phyloP scores from a whole-genome alignment of 2,113 vertebrate genomes.

The Anolis sagrei region DNA sequence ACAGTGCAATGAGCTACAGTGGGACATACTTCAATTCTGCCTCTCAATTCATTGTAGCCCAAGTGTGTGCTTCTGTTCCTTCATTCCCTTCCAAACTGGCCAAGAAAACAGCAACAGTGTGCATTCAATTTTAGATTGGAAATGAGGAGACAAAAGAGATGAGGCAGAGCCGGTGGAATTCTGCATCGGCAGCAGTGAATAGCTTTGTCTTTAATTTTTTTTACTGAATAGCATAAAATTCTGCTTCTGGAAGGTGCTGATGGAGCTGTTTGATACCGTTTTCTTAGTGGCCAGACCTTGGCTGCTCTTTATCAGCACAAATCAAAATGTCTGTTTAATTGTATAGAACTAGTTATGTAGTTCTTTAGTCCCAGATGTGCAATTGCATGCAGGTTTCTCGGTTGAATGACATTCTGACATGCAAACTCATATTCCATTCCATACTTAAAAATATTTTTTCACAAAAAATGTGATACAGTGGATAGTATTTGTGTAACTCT shows the following conservation, averaged over 20 bases:
- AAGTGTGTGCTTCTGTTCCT: neutral
- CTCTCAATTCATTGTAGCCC: neutral
- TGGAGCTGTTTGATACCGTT: neutral
- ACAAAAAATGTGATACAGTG: neutral
- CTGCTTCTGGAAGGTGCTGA: neutral
- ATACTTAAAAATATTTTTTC: neutral
- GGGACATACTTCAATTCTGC: neutral
- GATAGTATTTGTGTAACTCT: neutral
- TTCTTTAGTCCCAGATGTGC: too few species aligned
- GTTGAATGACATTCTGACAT: neutral
- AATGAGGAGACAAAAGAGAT: neutral
- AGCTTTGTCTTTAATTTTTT: neutral
- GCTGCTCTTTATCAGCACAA: neutral
- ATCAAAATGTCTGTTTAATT: neutral
- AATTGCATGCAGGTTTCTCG: neutral
- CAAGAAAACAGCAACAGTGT: neutral
- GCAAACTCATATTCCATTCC: neutral
- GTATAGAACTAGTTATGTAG: neutral
- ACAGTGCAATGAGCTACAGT: neutral
- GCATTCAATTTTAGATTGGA: neutral
- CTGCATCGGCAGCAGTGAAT: neutral
- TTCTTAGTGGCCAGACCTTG: neutral
- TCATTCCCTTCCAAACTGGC: neutral
- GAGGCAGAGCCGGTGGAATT: neutral
- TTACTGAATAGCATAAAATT: neutral